phyloP scores from a whole-genome alignment of 2,888 invertebrate species.

The Nephrotoma flavescens region DNA sequence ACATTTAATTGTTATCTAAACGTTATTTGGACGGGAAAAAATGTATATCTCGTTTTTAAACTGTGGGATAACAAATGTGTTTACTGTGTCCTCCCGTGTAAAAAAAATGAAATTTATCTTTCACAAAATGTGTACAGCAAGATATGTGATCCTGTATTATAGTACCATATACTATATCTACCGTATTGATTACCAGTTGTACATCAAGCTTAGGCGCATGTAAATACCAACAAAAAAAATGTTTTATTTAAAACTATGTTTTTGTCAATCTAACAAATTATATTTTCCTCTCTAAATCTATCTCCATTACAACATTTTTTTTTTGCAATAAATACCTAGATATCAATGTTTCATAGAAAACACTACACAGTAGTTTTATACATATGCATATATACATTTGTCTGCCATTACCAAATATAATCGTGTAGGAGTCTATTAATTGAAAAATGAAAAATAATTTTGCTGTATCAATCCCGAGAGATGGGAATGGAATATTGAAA shows the following conservation, averaged over 20 bases:
- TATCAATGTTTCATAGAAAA: neutral
- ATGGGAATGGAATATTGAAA: neutral
- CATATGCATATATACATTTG: neutral
- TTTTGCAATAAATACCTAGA: neutral
- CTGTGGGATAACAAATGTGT: neutral
- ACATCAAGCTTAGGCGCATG: neutral
- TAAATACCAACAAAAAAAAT: neutral
- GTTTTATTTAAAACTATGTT: neutral
- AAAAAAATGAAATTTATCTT: neutral
- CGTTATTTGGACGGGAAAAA: neutral
- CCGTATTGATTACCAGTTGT: neutral
- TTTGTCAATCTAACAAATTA: neutral
- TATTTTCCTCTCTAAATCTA: neutral
- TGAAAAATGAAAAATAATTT: neutral
- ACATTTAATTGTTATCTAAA: neutral
- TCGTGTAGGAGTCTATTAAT: neutral
- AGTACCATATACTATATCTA: neutral
- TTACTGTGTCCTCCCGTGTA: neutral
- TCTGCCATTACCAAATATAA: neutral
- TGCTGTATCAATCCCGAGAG: neutral
- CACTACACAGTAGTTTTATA: neutral
- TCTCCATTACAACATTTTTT: neutral
- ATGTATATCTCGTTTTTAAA: neutral
- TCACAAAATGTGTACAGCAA: neutral
- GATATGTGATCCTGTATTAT: neutral